Percentiles rank a stretch among this genome's conserved stretches.
These are phyloP conservation scores for Ceyx margarethae DNA, from an alignment of 2,113 vertebrate species.

Conservation along the genomic window DNA sequence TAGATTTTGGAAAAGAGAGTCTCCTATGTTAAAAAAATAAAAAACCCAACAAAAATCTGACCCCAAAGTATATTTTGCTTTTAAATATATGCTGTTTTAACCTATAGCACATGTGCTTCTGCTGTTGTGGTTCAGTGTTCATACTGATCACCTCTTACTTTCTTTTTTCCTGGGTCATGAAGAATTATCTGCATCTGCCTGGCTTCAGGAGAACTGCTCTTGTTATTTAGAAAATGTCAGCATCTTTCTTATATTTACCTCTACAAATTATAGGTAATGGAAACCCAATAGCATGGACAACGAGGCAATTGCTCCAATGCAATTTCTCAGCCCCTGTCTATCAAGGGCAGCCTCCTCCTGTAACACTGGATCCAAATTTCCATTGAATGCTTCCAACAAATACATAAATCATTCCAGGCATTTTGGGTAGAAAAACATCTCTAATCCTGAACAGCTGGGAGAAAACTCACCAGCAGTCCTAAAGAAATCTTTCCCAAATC, in stretches of 20 bases:
- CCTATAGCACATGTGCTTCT: background rate
- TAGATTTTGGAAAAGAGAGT: background rate
- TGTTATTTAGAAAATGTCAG: background rate
- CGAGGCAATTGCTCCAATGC: background rate
- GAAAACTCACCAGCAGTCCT: background rate
- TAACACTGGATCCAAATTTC: background rate
- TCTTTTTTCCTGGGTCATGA: background rate
- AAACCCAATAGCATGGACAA: background rate
- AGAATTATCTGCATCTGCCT: background rate
- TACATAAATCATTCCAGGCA: background rate
- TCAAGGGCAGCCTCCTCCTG: background rate
- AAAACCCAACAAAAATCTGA: background rate
- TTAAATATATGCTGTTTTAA: background rate
- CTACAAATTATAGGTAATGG: background rate
- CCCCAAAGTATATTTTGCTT: background rate
- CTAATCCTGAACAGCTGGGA: background rate
- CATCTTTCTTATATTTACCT: background rate
- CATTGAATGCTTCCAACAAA: background rate
- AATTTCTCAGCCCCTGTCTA: background rate
- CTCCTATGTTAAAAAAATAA: background rate
- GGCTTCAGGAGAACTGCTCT: background rate
- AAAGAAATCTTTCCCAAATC: background rate
- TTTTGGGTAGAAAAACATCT: background rate
- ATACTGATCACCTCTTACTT: background rate
- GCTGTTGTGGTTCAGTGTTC: background rate